Conservation (phyloP, 2,888 invertebrate species). For the Morpho deidamia region DNA sequence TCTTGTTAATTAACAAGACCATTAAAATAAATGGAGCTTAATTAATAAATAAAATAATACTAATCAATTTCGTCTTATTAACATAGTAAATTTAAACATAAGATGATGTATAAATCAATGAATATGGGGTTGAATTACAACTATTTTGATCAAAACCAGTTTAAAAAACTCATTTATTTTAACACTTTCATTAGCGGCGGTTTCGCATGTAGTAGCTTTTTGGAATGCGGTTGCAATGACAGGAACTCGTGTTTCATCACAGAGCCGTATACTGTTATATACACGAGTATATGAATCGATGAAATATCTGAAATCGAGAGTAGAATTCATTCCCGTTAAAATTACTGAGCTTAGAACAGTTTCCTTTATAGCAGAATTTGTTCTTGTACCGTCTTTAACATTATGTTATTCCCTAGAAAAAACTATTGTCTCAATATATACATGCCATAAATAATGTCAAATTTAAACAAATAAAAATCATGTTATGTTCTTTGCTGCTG, state of each 20-base stretch:
- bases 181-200: slow-evolving; percentile 49
- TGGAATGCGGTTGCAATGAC: slow-evolving; percentile 48
- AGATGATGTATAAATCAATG: not conserved
- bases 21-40: too few relatives aligned
- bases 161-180: slow-evolving; percentile 25
- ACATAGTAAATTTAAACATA: not conserved
- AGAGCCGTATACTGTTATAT: slow-evolving; percentile 34
- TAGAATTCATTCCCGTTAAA: slow-evolving; percentile 16
- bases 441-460: too few relatives aligned
- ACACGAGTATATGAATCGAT: slow-evolving; percentile 17
- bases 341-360: not conserved
- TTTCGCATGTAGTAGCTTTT: slow-evolving; percentile 34
- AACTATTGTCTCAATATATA: too few relatives aligned
- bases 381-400: too few relatives aligned
- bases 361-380: too few relatives aligned
- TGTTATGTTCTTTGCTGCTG: too few relatives aligned
- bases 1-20: too few relatives aligned
- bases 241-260: slow-evolving; percentile 39
- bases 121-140: too few relatives aligned
- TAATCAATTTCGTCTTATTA: too few relatives aligned
- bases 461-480: too few relatives aligned
- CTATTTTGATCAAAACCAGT: slow-evolving; percentile 20
- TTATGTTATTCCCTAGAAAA: too few relatives aligned
- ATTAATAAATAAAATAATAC: too few relatives aligned
- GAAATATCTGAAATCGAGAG: slow-evolving; percentile 39